Conservation (phyloP, 2,888 invertebrate species). For the Lamellibrachia columna region DNA sequence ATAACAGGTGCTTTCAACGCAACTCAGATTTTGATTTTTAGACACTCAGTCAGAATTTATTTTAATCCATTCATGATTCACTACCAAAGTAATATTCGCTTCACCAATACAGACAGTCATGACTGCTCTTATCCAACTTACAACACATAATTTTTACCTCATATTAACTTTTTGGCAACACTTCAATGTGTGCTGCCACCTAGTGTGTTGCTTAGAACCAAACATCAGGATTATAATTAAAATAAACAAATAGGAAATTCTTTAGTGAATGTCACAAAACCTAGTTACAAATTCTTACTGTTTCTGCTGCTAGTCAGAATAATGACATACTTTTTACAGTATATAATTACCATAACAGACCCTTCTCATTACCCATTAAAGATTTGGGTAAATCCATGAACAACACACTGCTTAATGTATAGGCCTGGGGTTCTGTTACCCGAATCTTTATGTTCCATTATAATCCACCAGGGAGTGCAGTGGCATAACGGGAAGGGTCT, state of each 20-base stretch:
- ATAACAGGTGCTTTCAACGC: background rate
- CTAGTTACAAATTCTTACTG: background rate
- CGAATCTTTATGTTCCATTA: no score
- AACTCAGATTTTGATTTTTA: background rate
- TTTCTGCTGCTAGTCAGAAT: background rate
- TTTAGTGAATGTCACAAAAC: no score
- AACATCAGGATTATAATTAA: background rate
- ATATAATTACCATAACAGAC: background rate
- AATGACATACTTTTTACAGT: background rate
- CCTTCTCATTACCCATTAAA: background rate
- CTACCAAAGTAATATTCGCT: background rate
- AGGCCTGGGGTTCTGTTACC: no score
- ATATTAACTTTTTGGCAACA: background rate
- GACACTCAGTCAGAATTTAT: background rate
- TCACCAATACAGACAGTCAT: background rate
- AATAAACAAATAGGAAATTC: background rate
- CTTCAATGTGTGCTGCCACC: background rate
- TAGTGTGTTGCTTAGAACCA: background rate
- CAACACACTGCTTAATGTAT: no score
- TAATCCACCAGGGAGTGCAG: no score
- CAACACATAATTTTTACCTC: background rate
- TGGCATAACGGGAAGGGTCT: background rate
- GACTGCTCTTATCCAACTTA: background rate
- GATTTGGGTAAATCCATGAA: no score
- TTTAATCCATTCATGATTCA: background rate